Base-by-base conservation (phyloP, 2,797 vertebrate genomes). In the Pogoniulus pusillus region DNA sequence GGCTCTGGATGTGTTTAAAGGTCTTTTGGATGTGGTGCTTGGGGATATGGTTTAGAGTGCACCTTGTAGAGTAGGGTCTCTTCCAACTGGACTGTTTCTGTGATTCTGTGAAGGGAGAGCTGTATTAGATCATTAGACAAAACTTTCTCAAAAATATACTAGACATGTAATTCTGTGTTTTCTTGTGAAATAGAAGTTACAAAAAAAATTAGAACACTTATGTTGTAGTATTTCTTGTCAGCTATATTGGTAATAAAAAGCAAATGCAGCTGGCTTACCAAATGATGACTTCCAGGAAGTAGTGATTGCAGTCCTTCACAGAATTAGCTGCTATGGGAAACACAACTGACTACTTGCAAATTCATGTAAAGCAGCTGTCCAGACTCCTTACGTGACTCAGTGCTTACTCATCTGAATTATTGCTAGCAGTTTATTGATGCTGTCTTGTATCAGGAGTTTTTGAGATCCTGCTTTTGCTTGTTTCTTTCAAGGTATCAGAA, bases 251-350 rank as follows among this genome's bases (percentile, higher is more conserved):
- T 69, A 89, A 74, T 73, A 81, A 87, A 90, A 93, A 78, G 76
- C 71, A 89, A 86, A 58, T 63, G 82, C 82, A 89, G 81, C 78
- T 94, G 91, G 58, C 29, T 92, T 95, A 72, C 76, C 0, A 7
- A 89, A 90, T 93, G 87, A 70, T 72, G 89, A 82, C 80, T 96
- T 95, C 79, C 93, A 90, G 94, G 93, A 96, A 94, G 78, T 90
- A 83, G 76, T 90, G 89, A 92, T 69, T 86, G 87, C 91, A 94
- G 91, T 74, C 60, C 58, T 90, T 94, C 68, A 82, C 77, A 83
- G 91, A 92, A 94, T 94, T 65, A 92, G 78, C 79, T 82, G 54
- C 53, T 95, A 24, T 90, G 88, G 88, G 74, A 94, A 94, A 86
- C 7, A 17, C 65, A 76, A 73, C 81, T 79, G 77, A 81, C 62